Percentiles rank a stretch among this genome's conserved stretches.
phyloP scores from a whole-genome alignment of 2,797 vertebrate genomes.

The Tapirus indicus region DNA sequence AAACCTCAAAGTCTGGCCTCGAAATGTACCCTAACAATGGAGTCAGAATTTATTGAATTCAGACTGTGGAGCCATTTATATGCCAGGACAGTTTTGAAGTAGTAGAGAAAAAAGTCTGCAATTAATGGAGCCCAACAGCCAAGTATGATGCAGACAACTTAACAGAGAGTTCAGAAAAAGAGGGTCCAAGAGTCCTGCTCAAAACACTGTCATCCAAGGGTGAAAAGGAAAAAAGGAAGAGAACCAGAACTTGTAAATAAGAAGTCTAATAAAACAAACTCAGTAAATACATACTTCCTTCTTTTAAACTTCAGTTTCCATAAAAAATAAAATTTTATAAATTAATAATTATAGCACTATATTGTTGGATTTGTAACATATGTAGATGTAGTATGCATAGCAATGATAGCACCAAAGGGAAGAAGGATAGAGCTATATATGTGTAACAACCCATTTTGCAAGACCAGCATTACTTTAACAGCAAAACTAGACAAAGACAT shows the following conservation, averaged over 20 bases:
- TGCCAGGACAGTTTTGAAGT: neutral
- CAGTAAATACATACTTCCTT: neutral
- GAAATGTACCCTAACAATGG: neutral
- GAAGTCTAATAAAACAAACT: neutral
- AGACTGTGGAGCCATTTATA: neutral
- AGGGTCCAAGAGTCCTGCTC: neutral
- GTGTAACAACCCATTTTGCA: neutral
- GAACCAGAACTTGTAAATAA: neutral
- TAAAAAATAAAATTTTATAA: neutral
- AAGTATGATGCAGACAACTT: neutral
- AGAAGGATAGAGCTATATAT: neutral
- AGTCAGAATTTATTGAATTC: neutral
- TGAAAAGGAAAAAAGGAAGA: neutral
- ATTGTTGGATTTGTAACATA: neutral
- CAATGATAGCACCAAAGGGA: neutral
- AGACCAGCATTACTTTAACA: neutral
- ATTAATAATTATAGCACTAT: neutral
- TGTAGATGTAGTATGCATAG: neutral
- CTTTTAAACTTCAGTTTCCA: neutral
- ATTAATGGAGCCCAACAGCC: neutral
- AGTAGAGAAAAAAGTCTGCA: neutral
- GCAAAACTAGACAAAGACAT: neutral
- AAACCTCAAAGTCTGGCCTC: neutral
- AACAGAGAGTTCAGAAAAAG: neutral
- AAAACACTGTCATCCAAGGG: neutral